phyloP scores from a whole-genome alignment of 2,888 invertebrate genomes.

The Nezara viridula region DNA sequence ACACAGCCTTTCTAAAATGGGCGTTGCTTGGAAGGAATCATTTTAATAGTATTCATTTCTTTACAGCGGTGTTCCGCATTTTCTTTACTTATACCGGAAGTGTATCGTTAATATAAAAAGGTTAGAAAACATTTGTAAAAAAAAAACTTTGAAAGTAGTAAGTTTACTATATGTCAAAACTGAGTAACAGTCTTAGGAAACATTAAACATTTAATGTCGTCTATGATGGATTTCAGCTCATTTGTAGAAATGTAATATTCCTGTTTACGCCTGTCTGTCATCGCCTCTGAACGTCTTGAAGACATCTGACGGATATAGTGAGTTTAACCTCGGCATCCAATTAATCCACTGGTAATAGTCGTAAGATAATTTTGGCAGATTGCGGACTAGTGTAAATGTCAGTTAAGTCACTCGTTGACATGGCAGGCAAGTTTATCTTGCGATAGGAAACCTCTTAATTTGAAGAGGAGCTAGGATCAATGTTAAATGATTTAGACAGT shows the following conservation, averaged over 20 bases:
- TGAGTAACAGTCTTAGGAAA: not conserved
- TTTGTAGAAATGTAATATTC: not conserved
- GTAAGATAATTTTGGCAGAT: constrained; percentile 3
- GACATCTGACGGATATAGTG: not conserved
- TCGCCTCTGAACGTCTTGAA: not conserved
- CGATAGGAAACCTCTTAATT: not conserved
- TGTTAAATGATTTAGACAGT: no score
- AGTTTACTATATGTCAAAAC: no score
- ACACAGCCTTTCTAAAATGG: no score
- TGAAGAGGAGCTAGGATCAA: no score
- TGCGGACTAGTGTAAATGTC: not conserved
- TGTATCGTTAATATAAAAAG: no score
- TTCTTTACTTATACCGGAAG: no score
- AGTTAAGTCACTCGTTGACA: not conserved
- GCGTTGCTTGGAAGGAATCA: no score
- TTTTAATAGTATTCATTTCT: no score
- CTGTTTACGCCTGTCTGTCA: not conserved
- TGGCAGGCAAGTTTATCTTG: not conserved
- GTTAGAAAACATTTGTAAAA: no score
- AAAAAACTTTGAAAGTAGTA: no score
- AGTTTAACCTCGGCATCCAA: not conserved
- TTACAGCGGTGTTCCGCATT: no score
- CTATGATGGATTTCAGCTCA: not conserved
- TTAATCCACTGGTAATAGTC: not conserved
- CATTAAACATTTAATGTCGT: not conserved